These are phyloP conservation scores for Megalops cyprinoides DNA, from an alignment of 2,797 vertebrate genomes.

Conservation along the genomic window DNA sequence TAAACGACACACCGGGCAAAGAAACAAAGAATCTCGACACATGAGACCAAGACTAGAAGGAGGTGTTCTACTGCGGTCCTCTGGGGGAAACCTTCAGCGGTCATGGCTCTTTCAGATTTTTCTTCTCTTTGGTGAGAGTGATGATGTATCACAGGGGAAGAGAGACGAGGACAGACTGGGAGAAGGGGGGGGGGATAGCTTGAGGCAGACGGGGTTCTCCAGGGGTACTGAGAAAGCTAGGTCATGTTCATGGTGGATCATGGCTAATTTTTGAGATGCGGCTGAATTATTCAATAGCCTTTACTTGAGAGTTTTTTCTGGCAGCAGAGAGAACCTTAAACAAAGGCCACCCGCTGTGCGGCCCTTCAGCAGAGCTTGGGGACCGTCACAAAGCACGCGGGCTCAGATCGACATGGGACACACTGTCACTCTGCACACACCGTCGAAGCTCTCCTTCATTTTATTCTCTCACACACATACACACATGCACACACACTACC, in stretches of 20 bases:
- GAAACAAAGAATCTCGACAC: background rate
- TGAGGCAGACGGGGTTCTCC: background rate
- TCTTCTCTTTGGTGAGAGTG: slow-evolving; percentile 19
- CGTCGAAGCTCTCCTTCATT: background rate
- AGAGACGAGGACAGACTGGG: slow-evolving; percentile 3
- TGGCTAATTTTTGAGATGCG: slow-evolving; percentile 45
- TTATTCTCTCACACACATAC: background rate
- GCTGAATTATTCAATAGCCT: slow-evolving; percentile 59
- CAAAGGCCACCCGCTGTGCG: slow-evolving; percentile 38
- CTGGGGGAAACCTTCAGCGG: slow-evolving; percentile 14
- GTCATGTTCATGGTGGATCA: slow-evolving; percentile 51
- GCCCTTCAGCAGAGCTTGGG: background rate
- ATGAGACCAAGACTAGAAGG: background rate
- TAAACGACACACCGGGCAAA: background rate
- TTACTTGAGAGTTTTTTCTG: slow-evolving; percentile 31
- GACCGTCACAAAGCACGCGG: background rate
- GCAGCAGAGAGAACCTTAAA: slow-evolving; percentile 46
- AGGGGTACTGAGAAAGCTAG: slow-evolving; percentile 35
- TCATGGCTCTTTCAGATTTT: slow-evolving; percentile 9
- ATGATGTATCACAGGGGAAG: background rate
- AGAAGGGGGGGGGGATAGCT: background rate
- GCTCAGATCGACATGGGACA: background rate
- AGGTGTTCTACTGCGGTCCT: background rate
- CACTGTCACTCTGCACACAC: background rate
- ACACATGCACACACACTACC: background rate